Evolutionary conservation across 1,140 invertebrate species (phyloP), one percentile per base, ranked within the genome.

Genomic region (Calephelis nemesis): DNA sequence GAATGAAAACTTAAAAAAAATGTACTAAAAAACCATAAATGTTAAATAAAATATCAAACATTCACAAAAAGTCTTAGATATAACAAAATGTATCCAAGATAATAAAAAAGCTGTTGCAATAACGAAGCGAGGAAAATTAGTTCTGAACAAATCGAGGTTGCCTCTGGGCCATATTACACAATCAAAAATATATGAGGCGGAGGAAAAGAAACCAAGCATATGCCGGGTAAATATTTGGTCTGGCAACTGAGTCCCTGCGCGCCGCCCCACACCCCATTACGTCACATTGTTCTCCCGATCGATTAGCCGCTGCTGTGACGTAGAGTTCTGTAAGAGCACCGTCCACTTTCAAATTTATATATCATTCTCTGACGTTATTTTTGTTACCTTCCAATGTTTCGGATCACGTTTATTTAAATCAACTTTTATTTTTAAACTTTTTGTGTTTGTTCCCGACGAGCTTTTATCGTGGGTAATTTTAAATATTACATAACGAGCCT

Each of bases 181-280:
- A 89, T 85, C 82, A 83, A 88, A 89, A 91, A 91, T 88, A 88
- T 88, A 89, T 88, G 86, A 88, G 80, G 80, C 81, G 79, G 82
- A 84, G 83, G 79, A 87, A 91, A 91, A 85, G 88, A 91, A 91
- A 88, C 82, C 85, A 90, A 90, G 86, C 87, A 88, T 88, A 87
- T 88, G 82, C 85, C 78, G 76, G 67, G 80, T 84, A 88, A 91
- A 89, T 87, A 87, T 91, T 89, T 87, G 81, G 77, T 80, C 75
- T 77, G 86, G 74, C 70, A 74, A 74, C 70, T 72, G 72, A 70
- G 68, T 67, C 69, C 75, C 73, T 69, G 64, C 71, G 63, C 73
- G 66, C 74, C 47, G 15, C 30, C 62, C 66, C 70, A 70, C 75
- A 69, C 80, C 75, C 75, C 72, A 79, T 87, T 89, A 89, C 86